A percentile compares a stretch with the other conserved stretches of the same genome.
Conservation (phyloP, 2,888 invertebrate genomes). For the Agriopis leucophaearia region DNA sequence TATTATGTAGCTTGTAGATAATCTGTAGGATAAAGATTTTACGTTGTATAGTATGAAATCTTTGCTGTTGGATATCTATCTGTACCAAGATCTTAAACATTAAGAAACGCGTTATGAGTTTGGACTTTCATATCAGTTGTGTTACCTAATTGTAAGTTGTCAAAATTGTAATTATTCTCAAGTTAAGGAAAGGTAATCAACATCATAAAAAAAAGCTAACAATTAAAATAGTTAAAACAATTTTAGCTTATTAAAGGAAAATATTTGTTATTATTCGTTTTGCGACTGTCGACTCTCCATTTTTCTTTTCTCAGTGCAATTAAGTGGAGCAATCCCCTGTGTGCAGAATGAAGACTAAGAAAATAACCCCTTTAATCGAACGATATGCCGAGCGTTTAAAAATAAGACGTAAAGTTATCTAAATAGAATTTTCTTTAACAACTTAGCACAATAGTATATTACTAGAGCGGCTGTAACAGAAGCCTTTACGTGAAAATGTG, state of each 20-base stretch:
- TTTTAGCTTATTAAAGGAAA: background rate
- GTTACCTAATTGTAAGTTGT: too few relatives aligned
- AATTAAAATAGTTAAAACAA: too few relatives aligned
- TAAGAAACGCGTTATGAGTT: too few relatives aligned
- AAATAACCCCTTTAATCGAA: conserved; percentile 7
- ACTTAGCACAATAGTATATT: background rate
- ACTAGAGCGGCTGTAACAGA: too few relatives aligned
- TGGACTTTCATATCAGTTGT: too few relatives aligned
- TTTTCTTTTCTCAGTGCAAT: conserved; percentile 5
- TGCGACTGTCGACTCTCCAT: background rate
- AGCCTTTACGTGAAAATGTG: too few relatives aligned
- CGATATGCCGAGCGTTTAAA: background rate
- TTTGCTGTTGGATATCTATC: too few relatives aligned
- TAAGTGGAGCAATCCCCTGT: conserved; percentile 3
- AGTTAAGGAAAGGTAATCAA: too few relatives aligned
- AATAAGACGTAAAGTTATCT: background rate
- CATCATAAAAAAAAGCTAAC: too few relatives aligned
- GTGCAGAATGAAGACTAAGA: conserved; percentile 17
- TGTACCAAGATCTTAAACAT: too few relatives aligned
- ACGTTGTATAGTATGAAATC: background rate
- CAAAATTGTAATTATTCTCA: too few relatives aligned
- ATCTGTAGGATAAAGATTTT: too few relatives aligned
- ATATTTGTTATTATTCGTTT: background rate
- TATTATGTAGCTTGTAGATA: background rate
- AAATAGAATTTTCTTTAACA: background rate